Base-by-base conservation (phyloP, 2,888 invertebrate species). In the Eremobia ochroleuca region DNA sequence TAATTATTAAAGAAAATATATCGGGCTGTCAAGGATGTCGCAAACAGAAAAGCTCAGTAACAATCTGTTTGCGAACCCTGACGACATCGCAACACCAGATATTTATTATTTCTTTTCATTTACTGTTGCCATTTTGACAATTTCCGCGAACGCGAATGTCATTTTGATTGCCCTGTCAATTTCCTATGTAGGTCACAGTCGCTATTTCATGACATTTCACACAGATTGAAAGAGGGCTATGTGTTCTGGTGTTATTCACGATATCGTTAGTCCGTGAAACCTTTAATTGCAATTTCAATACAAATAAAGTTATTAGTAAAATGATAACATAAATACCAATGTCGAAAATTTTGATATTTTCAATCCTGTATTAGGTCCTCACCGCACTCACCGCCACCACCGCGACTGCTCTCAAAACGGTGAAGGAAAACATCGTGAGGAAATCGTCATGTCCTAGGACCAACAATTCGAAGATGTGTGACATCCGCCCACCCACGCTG, bases 151-250 rank as follows among this genome's bases (percentile, higher is more conserved):
- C 25, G 28, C 43, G 65, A 81, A 74, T 80, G 73, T 61, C 62
- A 70, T 77, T 83, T 75, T 77, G 74, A 79, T 82, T 82, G 78
- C 61, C n/a, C 13, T 77, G 74, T 73, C 83, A 85, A 81, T 83
- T 70, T 69, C 13, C 21, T 61, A 82, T 71, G n/a, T 72, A 74
- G 77, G 83, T 80, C 71, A 65, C 67, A 65, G 70, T 55, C 25
- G n/a, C 34, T 34, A 59, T 76, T 84, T 78, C 67, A 81, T 76
- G 70, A 73, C 67, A 58, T 69, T 81, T 72, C 28, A 46, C 62
- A 69, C 40, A 18, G 15, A 43, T 68, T 73, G 37, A 64, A 72
- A 80, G 15, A 66, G 15, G 8, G 9, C 66, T 21, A 80, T 58
- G 65, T 73, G 73, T 59, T 68, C 34, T 52, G 70, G 61, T 71